Percentiles rank a stretch among this genome's conserved stretches.
phyloP scores from a whole-genome alignment of 2,113 vertebrate species.

The Aspidoscelis tigris region DNA sequence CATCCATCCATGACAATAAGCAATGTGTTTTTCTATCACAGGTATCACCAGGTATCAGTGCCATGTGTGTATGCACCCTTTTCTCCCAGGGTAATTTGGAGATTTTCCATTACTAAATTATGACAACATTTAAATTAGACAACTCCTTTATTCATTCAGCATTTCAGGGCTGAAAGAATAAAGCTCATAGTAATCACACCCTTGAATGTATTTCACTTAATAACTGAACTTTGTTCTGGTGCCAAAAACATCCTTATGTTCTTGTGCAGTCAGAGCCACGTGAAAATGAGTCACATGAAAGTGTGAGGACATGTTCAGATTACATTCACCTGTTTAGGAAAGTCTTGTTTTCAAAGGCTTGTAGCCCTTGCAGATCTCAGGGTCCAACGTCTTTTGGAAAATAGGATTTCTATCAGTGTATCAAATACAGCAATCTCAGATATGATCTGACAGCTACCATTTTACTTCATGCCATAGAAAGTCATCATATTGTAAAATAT shows the following conservation, averaged over 20 bases:
- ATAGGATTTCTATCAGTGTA: too few relatives aligned
- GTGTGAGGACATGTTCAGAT: not conserved
- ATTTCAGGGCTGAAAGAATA: not conserved
- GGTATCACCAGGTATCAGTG: not conserved
- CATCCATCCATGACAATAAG: too few relatives aligned
- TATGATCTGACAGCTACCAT: not conserved
- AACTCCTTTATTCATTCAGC: not conserved
- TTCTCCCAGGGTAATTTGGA: not conserved
- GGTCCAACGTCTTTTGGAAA: too few relatives aligned
- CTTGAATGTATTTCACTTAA: not conserved
- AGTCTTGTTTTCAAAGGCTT: not conserved
- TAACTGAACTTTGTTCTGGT: not conserved
- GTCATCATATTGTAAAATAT: not conserved
- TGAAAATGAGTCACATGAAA: not conserved
- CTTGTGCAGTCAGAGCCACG: not conserved
- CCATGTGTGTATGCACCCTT: not conserved
- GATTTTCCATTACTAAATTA: not conserved
- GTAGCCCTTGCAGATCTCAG: not conserved
- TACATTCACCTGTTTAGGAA: not conserved
- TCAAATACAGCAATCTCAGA: not conserved
- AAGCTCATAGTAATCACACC: not conserved
- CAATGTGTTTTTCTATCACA: not conserved
- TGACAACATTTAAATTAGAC: not conserved
- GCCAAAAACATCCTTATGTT: not conserved
- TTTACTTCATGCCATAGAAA: conserved; percentile 6